These are phyloP conservation scores for Druon quercuslanigerum DNA, from an alignment of 1,140 invertebrate genomes.

Conservation along the genomic window DNA sequence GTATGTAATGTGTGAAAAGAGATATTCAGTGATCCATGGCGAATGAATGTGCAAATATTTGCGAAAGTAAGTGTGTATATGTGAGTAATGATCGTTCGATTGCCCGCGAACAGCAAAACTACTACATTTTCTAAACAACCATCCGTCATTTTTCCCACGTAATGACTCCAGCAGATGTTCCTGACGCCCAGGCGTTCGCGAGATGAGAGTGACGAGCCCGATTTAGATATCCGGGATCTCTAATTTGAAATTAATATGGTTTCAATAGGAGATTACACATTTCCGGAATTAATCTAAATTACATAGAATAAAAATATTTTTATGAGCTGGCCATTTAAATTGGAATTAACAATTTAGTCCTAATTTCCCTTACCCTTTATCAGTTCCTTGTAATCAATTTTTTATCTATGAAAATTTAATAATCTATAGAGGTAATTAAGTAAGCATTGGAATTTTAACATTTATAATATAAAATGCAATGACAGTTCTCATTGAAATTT, in stretches of 20 bases:
- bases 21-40: conserved; percentile 15
- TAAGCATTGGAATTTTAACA: too few relatives aligned
- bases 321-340: not conserved
- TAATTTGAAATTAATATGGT: not conserved
- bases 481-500: too few relatives aligned
- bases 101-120: conserved; percentile 1
- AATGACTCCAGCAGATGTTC: conserved; percentile 4
- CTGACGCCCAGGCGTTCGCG: not conserved
- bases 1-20: conserved; percentile 13
- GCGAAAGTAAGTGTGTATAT: conserved; percentile 10
- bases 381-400: too few relatives aligned
- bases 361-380: too few relatives aligned
- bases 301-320: not conserved
- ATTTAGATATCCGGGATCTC: not conserved
- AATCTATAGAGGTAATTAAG: too few relatives aligned
- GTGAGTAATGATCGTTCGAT: conserved; percentile 7
- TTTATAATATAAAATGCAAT: too few relatives aligned
- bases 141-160: conserved; percentile 6
- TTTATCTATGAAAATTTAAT: too few relatives aligned
- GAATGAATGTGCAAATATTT: conserved; percentile 15
- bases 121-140: conserved; percentile 27
- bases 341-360: too few relatives aligned
- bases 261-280: conserved; percentile 3
- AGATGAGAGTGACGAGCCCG: conserved; percentile 18
- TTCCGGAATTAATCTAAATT: too few relatives aligned